A percentile compares a stretch with the other conserved stretches of the same genome.
Conservation (phyloP, 1,140 invertebrate species). For the Leptonema lineaticorne region DNA sequence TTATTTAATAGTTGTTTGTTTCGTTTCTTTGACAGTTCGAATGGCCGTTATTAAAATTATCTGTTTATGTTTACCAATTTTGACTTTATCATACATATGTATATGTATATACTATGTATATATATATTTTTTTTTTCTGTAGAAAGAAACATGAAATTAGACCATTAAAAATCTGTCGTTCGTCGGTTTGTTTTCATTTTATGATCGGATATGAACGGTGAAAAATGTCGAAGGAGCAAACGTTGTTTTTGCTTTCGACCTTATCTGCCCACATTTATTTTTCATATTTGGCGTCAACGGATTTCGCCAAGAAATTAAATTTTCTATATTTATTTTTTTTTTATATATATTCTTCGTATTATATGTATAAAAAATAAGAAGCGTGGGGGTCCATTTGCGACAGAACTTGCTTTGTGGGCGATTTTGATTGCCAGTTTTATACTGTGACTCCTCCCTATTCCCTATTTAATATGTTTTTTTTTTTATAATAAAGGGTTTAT, state of each 20-base stretch:
- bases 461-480: not conserved
- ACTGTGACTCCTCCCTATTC: not conserved
- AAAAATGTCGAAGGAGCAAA: too few species aligned
- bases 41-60: too few species aligned
- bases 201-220: too few species aligned
- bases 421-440: not conserved
- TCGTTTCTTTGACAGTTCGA: too few species aligned
- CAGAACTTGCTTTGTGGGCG: slow-evolving; percentile 6
- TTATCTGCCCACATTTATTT: not conserved
- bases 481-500: not conserved
- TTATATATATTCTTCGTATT: too few species aligned
- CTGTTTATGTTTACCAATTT: too few species aligned
- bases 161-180: not conserved
- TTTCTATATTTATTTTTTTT: not conserved
- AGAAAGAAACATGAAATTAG: not conserved
- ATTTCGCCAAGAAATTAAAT: not conserved
- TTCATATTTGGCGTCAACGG: slow-evolving; percentile 6
- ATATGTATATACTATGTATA: too few species aligned
- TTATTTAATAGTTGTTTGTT: too few species aligned
- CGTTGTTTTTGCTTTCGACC: not conserved
- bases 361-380: too few species aligned
- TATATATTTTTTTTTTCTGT: too few species aligned
- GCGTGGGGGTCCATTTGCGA: slow-evolving; percentile 10
- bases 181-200: not conserved
- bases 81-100: too few species aligned